Base-by-base conservation (phyloP, 2,797 vertebrate species). In the Smutsia gigantea region DNA sequence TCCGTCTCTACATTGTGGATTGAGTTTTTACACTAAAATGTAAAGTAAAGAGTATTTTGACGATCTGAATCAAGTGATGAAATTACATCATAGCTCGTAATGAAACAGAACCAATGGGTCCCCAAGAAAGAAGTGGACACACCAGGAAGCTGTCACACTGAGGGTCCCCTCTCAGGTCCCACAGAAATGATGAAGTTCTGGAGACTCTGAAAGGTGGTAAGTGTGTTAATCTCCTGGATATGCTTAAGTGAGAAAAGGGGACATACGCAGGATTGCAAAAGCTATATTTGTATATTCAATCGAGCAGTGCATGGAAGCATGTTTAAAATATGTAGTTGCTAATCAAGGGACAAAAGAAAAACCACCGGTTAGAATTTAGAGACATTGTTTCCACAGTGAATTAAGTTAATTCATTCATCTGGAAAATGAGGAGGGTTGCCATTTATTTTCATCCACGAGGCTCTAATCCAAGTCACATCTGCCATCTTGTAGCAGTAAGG, bases 21-120 rank as follows among this genome's bases (percentile, higher is more conserved):
- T 98, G 98, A 97, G 98, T 97, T 98, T 99, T 99, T 99, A 99
- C 99, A 99, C 99, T 99, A 99, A 99, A 98, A 99, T 99, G n/a
- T n/a, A n/a, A n/a, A n/a, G 99, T 99, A 99, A 99, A 98, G 99
- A 99, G 98, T 99, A 99, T 99, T 99, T 99, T 99, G 99, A 99
- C 99, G 99, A 99, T 99, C 99, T 99, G 98, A 99, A 98, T 59
- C 71, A 96, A 96, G 94, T 78, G 83, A 97, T 94, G 55, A 23
- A 82, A 97, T 98, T 98, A 81, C 95, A 46, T 98, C 94, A 66
- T 96, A 95, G 92, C 84, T 96, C 90, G 91, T 18, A 79, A 23
- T 13, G 59, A 31, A 49, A 49, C 15, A 71, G 19, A 7, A 31
- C 34, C 42, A 42, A 42, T 6, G 21, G 27, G n/a, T n/a, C 11